phyloP scores from a whole-genome alignment of 1,140 invertebrate genomes.

The Bombus terrestris region DNA sequence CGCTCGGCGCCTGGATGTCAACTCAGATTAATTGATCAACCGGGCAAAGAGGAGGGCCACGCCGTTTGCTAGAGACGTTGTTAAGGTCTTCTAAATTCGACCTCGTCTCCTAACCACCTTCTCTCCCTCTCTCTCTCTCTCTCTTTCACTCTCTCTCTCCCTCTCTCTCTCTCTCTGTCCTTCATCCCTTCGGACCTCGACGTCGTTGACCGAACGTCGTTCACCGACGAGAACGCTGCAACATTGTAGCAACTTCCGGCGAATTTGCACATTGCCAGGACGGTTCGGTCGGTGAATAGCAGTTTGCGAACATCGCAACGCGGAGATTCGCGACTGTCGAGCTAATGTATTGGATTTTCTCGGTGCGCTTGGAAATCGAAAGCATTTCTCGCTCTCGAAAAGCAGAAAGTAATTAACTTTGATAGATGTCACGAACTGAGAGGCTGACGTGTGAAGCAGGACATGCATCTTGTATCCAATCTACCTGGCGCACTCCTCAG shows the following conservation, averaged over 20 bases:
- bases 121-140: background rate
- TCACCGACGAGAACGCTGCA: background rate
- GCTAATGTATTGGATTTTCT: no score
- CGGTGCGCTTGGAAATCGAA: background rate
- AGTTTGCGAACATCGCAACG: background rate
- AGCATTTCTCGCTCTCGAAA: background rate
- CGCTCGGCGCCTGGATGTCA: conserved; percentile 32
- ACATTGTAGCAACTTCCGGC: background rate
- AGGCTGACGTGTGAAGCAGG: conserved; percentile 10
- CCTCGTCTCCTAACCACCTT: background rate
- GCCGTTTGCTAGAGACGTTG: conserved; percentile 58
- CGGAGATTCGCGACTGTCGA: background rate
- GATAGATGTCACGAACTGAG: conserved; percentile 19
- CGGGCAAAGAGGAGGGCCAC: conserved; percentile 6
- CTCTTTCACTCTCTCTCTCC: background rate
- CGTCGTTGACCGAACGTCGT: background rate
- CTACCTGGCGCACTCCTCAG: conserved; percentile 15
- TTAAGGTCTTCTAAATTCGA: conserved; percentile 53
- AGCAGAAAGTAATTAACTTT: conserved; percentile 31
- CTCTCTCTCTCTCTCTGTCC: background rate
- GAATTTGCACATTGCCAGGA: background rate
- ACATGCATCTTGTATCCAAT: conserved; percentile 37
- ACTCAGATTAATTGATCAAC: conserved; percentile 62
- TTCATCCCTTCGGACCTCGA: background rate
- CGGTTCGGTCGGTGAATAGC: background rate